Conservation (phyloP, 2,888 invertebrate genomes). For the Pocota personata region DNA sequence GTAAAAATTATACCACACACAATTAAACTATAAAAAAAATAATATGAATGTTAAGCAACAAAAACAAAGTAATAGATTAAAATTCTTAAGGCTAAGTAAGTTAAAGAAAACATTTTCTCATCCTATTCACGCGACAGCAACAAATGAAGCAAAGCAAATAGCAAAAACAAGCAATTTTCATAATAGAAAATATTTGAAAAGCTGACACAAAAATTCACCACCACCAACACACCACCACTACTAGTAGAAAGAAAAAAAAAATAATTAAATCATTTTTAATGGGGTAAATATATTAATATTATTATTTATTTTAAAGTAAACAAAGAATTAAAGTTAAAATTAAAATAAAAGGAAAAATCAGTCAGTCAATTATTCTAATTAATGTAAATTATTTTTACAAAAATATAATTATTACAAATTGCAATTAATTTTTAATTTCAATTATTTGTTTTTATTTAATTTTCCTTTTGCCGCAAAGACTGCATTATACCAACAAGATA, state of each 20-base stretch:
- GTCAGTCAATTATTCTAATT: slow-evolving; percentile 72
- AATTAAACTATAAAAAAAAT: no score
- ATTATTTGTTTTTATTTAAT: slow-evolving; percentile 55
- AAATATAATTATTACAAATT: slow-evolving; percentile 29
- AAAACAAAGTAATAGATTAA: slow-evolving; percentile 58
- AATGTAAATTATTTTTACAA: slow-evolving; percentile 66
- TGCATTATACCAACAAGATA: slow-evolving; percentile 81
- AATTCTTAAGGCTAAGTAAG: slow-evolving; percentile 62
- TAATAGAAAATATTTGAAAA: neutral
- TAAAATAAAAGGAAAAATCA: slow-evolving; percentile 47
- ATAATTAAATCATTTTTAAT: slow-evolving; percentile 40
- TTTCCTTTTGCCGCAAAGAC: slow-evolving; percentile 81
- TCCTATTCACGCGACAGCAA: slow-evolving; percentile 31
- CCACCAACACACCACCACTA: slow-evolving; percentile 45
- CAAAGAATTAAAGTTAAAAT: slow-evolving; percentile 27
- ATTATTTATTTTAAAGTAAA: slow-evolving; percentile 61
- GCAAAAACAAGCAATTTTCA: neutral
- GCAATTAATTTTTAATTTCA: slow-evolving; percentile 44
- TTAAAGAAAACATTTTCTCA: slow-evolving; percentile 50
- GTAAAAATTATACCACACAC: slow-evolving; percentile 10
- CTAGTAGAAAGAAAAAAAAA: slow-evolving; percentile 47
- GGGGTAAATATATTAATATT: slow-evolving; percentile 48
- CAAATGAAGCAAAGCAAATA: neutral
- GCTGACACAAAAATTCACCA: slow-evolving; percentile 22
- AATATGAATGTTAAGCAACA: slow-evolving; percentile 57